A percentile compares a stretch with the other conserved stretches of the same genome.
Conservation (phyloP, 1,140 invertebrate genomes). For the Bathynomus jamesi region DNA sequence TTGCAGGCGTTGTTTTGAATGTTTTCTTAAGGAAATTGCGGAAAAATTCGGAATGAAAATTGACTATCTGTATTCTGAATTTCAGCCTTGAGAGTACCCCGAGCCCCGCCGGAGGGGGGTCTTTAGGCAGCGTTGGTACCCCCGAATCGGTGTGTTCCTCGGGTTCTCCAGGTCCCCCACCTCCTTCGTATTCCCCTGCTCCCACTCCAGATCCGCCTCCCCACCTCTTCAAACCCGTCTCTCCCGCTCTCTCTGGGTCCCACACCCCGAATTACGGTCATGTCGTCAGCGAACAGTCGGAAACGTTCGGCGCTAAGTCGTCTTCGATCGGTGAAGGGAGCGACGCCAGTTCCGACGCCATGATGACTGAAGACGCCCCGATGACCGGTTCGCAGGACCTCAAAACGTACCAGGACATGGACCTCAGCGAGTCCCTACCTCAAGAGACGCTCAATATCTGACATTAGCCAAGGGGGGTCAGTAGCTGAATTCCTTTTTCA, state of each 20-base stretch:
- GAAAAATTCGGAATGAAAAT: too few species aligned
- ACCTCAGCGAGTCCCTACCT: conserved; percentile 23
- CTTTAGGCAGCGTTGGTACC: conserved; percentile 25
- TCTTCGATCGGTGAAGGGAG: conserved; percentile 15
- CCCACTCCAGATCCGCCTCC: conserved; percentile 24
- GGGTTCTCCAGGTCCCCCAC: conserved; percentile 20
- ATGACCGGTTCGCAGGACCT: conserved; percentile 5
- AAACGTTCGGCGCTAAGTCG: conserved; percentile 12
- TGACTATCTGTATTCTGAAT: too few species aligned
- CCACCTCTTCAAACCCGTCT: conserved; percentile 24
- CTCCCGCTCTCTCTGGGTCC: conserved; percentile 15
- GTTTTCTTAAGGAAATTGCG: too few species aligned
- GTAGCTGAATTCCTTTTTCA: background rate
- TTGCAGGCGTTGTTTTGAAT: too few species aligned
- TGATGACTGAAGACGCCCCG: conserved; percentile 26
- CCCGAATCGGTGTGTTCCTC: conserved; percentile 29
- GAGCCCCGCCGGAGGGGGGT: conserved; percentile 26
- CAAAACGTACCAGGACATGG: conserved; percentile 27
- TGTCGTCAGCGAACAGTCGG: conserved; percentile 9
- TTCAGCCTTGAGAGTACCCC: conserved; percentile 24
- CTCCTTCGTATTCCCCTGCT: conserved; percentile 23
- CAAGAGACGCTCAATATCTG: conserved; percentile 25
- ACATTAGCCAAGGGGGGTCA: conserved; percentile 15
- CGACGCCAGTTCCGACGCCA: conserved; percentile 19
- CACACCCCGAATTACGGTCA: conserved; percentile 9